Conservation (phyloP, 2,113 vertebrate species). For the Struthio camelus region DNA sequence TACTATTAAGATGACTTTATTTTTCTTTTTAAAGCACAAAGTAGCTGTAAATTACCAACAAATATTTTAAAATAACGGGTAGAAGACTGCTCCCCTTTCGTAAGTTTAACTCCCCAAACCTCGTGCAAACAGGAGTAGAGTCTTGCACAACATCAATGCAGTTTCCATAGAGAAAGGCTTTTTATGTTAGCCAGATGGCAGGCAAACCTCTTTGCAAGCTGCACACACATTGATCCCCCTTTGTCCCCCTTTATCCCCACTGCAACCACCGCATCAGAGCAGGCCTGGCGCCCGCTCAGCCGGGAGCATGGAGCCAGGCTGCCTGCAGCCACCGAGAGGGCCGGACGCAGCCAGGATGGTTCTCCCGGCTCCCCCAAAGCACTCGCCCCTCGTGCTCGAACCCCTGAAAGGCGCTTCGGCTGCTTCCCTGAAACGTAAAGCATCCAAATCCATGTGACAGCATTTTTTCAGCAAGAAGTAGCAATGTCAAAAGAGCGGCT, state of each 20-base stretch:
- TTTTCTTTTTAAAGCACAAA: neutral
- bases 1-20: neutral
- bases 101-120: neutral
- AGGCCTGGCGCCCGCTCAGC: neutral
- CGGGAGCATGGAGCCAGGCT: neutral
- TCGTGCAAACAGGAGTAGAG: neutral
- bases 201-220: neutral
- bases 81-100: neutral
- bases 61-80: neutral
- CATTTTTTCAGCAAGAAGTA: neutral
- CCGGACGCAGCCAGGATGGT: neutral
- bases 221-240: too few relatives aligned
- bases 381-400: fast-evolving
- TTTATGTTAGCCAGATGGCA: neutral
- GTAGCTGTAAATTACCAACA: neutral
- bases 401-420: neutral
- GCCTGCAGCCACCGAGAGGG: too few relatives aligned
- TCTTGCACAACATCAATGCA: neutral
- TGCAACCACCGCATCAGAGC: neutral
- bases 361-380: neutral
- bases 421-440: neutral
- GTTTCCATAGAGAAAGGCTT: neutral
- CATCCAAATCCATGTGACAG: fast-evolving
- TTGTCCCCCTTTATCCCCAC: neutral
- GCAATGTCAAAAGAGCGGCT: neutral